Conservation (phyloP, 2,113 vertebrate species). For the Ceyx cyanopectus region DNA sequence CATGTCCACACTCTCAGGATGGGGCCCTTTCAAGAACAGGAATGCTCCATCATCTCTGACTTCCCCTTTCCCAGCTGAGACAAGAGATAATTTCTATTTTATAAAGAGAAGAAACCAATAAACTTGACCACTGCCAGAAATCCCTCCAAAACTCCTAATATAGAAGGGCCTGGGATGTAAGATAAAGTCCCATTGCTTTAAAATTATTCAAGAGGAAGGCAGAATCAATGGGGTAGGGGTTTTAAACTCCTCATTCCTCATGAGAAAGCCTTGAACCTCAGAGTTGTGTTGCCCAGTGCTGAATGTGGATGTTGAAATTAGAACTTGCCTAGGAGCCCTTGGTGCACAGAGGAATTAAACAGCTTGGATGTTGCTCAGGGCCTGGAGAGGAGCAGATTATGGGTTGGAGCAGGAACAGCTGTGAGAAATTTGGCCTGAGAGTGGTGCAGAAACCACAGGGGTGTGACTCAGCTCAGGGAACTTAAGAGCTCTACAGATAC, state of each 20-base stretch:
- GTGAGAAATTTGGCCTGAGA: conserved; percentile 14
- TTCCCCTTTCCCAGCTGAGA: conserved; percentile 73
- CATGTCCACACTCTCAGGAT: conserved; percentile 4
- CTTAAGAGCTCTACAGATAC: neutral
- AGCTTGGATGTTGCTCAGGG: neutral
- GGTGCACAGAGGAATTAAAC: neutral
- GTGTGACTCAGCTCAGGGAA: neutral
- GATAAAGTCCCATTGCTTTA: conserved; percentile 78
- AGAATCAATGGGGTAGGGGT: neutral
- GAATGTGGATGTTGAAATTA: neutral
- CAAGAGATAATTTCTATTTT: conserved; percentile 71
- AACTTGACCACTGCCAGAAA: conserved; percentile 72
- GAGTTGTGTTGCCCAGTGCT: neutral
- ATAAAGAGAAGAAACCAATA: conserved; percentile 13
- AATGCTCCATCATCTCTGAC: conserved; percentile 51
- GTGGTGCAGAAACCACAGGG: conserved; percentile 40
- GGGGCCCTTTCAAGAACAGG: conserved; percentile 56
- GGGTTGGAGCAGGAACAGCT: conserved; percentile 23
- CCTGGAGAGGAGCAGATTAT: neutral
- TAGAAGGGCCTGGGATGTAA: conserved; percentile 50
- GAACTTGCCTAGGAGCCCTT: neutral
- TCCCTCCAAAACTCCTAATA: conserved; percentile 62
- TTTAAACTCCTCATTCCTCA: neutral
- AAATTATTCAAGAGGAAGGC: conserved; percentile 66
- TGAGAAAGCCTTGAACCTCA: neutral